A percentile compares a stretch with the other conserved stretches of the same genome.
These are phyloP conservation scores for Megaustenia siamemsis DNA, from an alignment of 2,888 invertebrate species.

Conservation along the genomic window DNA sequence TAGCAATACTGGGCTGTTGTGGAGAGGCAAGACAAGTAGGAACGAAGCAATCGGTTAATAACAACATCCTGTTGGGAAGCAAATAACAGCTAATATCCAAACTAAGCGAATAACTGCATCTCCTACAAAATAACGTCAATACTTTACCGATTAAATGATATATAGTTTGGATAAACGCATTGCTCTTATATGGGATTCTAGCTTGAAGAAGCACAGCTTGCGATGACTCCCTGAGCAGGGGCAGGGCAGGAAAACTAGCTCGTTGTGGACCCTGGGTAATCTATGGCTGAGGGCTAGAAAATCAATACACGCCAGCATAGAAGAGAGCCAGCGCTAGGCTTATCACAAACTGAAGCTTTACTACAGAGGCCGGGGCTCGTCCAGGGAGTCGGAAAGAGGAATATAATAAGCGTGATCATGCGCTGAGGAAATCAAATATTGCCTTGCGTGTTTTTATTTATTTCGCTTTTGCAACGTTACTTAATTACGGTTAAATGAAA, in stretches of 20 bases:
- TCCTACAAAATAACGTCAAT: background rate
- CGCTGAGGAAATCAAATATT: background rate
- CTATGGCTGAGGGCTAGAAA: constrained; percentile 59
- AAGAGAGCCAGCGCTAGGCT: constrained; percentile 56
- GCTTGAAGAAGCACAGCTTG: constrained; percentile 33
- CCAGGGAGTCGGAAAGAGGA: constrained; percentile 31
- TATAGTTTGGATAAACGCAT: constrained; percentile 19
- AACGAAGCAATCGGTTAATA: constrained; percentile 12
- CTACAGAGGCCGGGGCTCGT: constrained; percentile 52
- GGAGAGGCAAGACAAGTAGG: constrained; percentile 27
- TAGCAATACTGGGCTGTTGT: constrained; percentile 53
- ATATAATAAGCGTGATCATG: background rate
- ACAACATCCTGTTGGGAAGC: constrained; percentile 39
- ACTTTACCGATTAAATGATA: constrained; percentile 5
- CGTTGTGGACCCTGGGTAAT: constrained; percentile 54
- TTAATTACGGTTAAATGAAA: constrained; percentile 4
- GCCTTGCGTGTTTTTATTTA: background rate
- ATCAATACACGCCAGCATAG: constrained; percentile 59
- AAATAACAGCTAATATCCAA: background rate
- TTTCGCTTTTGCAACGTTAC: background rate
- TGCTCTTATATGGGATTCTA: constrained; percentile 27
- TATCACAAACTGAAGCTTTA: constrained; percentile 56
- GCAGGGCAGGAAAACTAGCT: constrained; percentile 46
- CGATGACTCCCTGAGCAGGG: constrained; percentile 53
- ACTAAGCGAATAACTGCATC: background rate